A percentile compares a stretch with the other conserved stretches of the same genome.
Evolutionary conservation across 2,113 vertebrate species (phyloP).

Genomic region (Oriolus oriolus): DNA sequence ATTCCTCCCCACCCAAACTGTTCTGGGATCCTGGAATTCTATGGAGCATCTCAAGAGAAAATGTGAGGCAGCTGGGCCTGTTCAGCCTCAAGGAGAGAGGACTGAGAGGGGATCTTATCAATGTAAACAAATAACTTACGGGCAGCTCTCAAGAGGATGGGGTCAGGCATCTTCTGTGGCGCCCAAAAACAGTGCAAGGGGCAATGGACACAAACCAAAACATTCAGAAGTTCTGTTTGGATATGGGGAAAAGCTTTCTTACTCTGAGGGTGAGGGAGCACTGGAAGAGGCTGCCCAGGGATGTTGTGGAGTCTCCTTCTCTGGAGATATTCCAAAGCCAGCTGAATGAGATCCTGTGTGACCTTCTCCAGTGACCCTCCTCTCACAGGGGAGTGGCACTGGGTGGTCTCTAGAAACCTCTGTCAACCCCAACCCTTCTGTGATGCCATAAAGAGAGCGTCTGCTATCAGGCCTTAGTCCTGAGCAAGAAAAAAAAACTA

Average conservation of each 20-base stretch:
- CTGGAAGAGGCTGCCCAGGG: neutral
- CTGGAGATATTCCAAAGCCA: neutral
- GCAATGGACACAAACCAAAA: neutral
- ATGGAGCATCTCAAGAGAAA: neutral
- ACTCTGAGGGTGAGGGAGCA: neutral
- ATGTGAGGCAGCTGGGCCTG: neutral
- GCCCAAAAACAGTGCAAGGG: neutral
- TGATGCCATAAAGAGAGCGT: neutral
- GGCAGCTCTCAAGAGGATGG: neutral
- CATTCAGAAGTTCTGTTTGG: fast-evolving
- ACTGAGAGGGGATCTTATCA: neutral
- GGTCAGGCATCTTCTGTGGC: neutral
- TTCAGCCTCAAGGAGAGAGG: neutral
- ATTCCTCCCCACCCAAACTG: neutral
- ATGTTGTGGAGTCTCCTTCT: neutral
- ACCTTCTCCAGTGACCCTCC: neutral
- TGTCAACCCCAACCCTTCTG: neutral
- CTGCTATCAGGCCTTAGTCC: neutral
- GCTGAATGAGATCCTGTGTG: neutral
- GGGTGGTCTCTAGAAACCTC: neutral
- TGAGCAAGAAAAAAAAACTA: neutral
- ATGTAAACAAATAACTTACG: no score
- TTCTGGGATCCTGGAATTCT: neutral
- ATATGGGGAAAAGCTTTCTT: neutral
- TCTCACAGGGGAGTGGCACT: neutral